Base-by-base conservation (phyloP, 2,113 vertebrate species). In the Capreolus pygargus region DNA sequence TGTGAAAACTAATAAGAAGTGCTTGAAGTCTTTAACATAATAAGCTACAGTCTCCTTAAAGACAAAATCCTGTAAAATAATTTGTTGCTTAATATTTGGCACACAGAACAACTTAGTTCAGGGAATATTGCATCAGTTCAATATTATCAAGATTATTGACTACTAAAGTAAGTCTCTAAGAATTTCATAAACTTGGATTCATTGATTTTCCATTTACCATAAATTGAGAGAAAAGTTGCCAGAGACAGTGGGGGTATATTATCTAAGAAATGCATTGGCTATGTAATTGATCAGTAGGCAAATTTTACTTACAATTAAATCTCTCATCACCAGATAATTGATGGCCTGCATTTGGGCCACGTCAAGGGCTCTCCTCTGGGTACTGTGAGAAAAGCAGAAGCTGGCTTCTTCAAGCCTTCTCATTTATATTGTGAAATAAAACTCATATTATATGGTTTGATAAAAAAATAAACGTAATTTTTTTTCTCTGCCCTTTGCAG, bases 221-320 rank as follows among this genome's bases (percentile, higher is more conserved):
- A 94, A 99, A 98, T 99, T 99, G 86, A 99, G 99, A 96, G 99
- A 99, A 98, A 99, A 99, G 98, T 99, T 99, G 98, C 99, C 99
- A 84, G 99, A 99, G 76, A 99, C 99, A 8, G 99, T 99, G 89
- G 99, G 99, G 98, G 99, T 99, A 94, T 99, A 99, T 98, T 99
- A 99, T 95, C 99, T 99, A 39, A 99, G 99, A 98, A 99, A 99
- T 17, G 98, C 99, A 98, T 99, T 99, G 97, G 99, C 99, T 67
- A 99, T 99, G 97, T 99, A 99, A 98, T 99, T 99, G 99, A 99
- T 99, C 98, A 99, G 99, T 94, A 99, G 99, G 97, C 99, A 99
- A 98, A 99, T 99, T 99, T 99, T 99, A 99, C 99, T 99, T 98
- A 99, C 99, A 98, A 99, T 99, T 97, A 99, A 99, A 99, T 99